phyloP scores from a whole-genome alignment of 2,797 vertebrate genomes.

The Acestrorhynchus altus region DNA sequence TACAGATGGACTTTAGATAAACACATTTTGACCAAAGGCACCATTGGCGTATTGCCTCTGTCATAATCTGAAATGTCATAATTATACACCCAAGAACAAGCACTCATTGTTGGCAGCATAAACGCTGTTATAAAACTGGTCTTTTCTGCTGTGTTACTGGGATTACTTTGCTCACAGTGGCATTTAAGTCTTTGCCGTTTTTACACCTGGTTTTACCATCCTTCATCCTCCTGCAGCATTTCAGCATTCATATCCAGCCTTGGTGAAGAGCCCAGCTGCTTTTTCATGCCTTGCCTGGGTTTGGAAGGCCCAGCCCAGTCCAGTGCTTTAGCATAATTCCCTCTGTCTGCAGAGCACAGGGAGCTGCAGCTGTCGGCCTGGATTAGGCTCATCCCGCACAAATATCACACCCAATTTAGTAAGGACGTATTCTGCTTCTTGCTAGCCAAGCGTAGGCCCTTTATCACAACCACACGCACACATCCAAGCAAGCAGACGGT shows the following conservation, averaged over 20 bases:
- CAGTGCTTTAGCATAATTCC: constrained; percentile 19
- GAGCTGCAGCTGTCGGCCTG: constrained; percentile 30
- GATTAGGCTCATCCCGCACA: constrained; percentile 21
- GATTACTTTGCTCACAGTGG: constrained; percentile 34
- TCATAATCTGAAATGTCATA: constrained; percentile 29
- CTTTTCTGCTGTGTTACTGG: constrained; percentile 13
- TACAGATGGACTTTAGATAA: constrained; percentile 37
- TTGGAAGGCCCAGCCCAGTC: not conserved
- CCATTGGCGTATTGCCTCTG: constrained; percentile 2
- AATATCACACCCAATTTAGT: constrained; percentile 43
- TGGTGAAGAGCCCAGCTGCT: constrained; percentile 10
- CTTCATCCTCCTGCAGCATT: not conserved
- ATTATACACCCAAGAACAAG: constrained; percentile 2
- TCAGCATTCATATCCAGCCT: not conserved
- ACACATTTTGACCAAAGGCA: constrained; percentile 10
- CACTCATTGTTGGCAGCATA: not conserved
- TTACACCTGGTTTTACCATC: constrained; percentile 16
- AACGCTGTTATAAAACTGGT: constrained; percentile 12
- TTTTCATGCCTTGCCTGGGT: constrained; percentile 4
- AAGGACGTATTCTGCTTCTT: constrained; percentile 11
- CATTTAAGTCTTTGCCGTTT: constrained; percentile 32
- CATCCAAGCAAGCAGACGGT: not conserved
- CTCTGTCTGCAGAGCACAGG: constrained; percentile 12
- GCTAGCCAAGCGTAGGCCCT: constrained; percentile 4
- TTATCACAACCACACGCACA: not conserved